Percentiles rank a stretch among this genome's conserved stretches.
These are phyloP conservation scores for Rhadina sibilatrix DNA, from an alignment of 2,113 vertebrate genomes.

Conservation along the genomic window DNA sequence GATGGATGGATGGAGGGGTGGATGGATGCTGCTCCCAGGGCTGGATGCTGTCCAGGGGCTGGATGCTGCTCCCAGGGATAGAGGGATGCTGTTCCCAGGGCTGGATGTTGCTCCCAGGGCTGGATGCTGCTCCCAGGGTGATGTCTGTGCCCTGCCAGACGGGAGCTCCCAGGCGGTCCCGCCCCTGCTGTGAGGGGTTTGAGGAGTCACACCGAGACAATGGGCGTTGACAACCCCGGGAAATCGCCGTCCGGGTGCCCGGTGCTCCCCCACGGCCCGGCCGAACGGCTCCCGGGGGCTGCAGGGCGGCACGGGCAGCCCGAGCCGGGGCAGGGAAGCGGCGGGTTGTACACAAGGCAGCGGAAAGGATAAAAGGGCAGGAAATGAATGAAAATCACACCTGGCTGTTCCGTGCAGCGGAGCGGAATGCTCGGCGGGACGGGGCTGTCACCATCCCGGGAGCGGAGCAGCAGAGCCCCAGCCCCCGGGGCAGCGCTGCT, in stretches of 20 bases:
- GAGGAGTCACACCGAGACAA: fast-evolving
- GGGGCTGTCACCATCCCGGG: background rate
- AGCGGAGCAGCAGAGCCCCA: background rate
- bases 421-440: background rate
- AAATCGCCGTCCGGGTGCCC: background rate
- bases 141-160: background rate
- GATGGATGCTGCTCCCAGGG: too few species aligned
- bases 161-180: background rate
- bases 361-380: background rate
- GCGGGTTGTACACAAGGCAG: background rate
- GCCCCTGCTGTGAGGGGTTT: background rate
- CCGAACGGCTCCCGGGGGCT: background rate
- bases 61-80: fast-evolving
- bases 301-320: background rate
- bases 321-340: background rate
- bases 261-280: background rate
- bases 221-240: background rate
- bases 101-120: too few species aligned
- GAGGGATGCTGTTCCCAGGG: background rate
- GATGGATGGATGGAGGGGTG: fast-evolving
- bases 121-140: fast-evolving
- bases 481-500: background rate
- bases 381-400: constrained; percentile 9
- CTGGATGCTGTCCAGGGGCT: too few species aligned
- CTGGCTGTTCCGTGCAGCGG: background rate